These are phyloP conservation scores for Cranoglanis bouderius DNA, from an alignment of 2,113 vertebrate genomes.

Conservation along the genomic window DNA sequence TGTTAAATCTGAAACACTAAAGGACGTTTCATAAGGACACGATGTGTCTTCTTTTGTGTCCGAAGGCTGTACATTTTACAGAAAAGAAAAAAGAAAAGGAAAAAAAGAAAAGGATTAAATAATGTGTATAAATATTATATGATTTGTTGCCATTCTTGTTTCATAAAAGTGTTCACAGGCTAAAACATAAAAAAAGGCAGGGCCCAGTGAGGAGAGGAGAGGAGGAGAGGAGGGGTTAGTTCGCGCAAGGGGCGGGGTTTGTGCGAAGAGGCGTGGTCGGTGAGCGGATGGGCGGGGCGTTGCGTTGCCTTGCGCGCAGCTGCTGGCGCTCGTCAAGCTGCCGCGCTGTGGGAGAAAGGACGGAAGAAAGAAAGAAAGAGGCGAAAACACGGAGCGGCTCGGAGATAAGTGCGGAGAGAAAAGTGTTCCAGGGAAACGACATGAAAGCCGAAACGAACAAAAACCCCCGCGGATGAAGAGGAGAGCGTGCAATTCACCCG, in stretches of 20 bases:
- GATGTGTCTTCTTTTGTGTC: too few species aligned
- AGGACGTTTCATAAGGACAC: not conserved
- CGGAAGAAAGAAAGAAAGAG: constrained; percentile 11
- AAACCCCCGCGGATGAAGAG: not conserved
- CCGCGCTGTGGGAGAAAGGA: constrained; percentile 37
- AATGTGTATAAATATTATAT: not conserved
- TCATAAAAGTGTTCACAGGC: not conserved
- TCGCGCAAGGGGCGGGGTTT: not conserved
- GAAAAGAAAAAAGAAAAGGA: too few species aligned
- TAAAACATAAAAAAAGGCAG: not conserved
- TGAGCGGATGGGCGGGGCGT: constrained; percentile 47
- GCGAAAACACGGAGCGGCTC: not conserved
- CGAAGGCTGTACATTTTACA: too few species aligned
- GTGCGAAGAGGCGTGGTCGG: constrained; percentile 47
- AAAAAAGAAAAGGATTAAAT: not conserved
- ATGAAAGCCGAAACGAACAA: not conserved
- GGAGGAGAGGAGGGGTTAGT: not conserved
- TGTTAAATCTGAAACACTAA: too few species aligned
- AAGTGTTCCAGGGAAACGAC: not conserved
- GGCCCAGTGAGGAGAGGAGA: constrained; percentile 23
- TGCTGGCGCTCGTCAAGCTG: constrained; percentile 59
- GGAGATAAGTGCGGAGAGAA: constrained; percentile 27
- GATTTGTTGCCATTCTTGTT: not conserved
- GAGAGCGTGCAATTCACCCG: not conserved
- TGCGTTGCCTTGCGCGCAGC: constrained; percentile 53